Evolutionary conservation across 2,797 vertebrate species (phyloP), one percentile per base, ranked within the genome.

Genomic region (Sebastes umbrosus): DNA sequence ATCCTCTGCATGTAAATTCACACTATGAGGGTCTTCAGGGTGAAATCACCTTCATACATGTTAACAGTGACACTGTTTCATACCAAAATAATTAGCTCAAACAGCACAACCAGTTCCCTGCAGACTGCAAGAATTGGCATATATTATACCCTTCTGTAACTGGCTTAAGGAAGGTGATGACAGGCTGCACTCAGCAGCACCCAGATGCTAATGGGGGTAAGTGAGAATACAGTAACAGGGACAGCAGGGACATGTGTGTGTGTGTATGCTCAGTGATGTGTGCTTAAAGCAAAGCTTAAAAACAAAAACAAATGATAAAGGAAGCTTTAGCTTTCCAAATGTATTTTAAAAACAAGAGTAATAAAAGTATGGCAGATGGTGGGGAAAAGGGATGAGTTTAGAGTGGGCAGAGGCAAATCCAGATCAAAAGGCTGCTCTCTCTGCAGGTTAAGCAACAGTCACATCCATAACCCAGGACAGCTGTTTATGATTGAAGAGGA

Each of bases 401-500:
- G 79, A 70, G 77, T 52, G 50, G 72, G 75, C 67, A 52, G 66
- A 79, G 75, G 82, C 87, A 92, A 93, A 94, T 94, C 93, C 92
- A 88, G 90, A 95, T 94, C 90, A 94, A 91, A 91, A 80, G 46
- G 77, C 85, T 31, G 13, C 64, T 83, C 90, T 87, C 82, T 82
- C 87, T 9, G 87, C 87, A 93, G 93, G 91, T 94, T 94, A 90
- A 92, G 86, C 86, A 90, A 89, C 79, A 88, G 86, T 90, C 88
- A 85, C 94, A 90, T 83, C 84, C 76, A 75, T 93, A 93, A 95
- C 90, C 87, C 71, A 6, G 82, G 89, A 91, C 94, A 95, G 93
- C 90, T 94, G 94, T 90, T 95, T 89, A 84, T 91, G 90, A 94
- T 91, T 81, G 86, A 73, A 82, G 57, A 68, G 90, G 93, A 94